Base-by-base conservation (phyloP, 1,140 invertebrate genomes). In the Scaptodrosophila lebanonensis region DNA sequence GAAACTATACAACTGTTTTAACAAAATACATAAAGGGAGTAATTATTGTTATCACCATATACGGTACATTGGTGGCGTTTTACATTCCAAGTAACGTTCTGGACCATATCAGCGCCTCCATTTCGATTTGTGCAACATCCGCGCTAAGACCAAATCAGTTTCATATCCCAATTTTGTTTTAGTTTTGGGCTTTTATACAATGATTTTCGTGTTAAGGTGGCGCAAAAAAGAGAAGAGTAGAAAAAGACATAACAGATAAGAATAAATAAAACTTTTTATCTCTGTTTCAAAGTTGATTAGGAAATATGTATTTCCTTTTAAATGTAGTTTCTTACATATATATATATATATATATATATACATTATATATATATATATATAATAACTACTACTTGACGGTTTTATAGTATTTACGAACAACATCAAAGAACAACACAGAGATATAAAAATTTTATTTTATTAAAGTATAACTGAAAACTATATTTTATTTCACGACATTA, bases 241-340 rank as follows among this genome's bases (percentile, higher is more conserved):
- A 82, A 69, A 69, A 82, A 82, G 75, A 82, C 69, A 82, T 69
- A 82, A 79, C 64, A 82, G 82, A 65, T 66, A 75, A 68, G 56
- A 79, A 72, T 77, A 77, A 82, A 82, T 82, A 75, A 75, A 70
- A 69, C 54, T 70, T 82, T 69, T 82, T 63, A 66, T 82, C 70
- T 82, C 69, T 66, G 69, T 79, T 75, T n/a, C n/a, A n/a, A n/a
- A n/a, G 75, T 63, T 79, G 66, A 43, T 68, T 64, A 67, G 56
- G 42, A 63, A 56, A 54, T 51, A 33, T 13, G 30, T 51, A 22
- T 63, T 52, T 59, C 29, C 17, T 50, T 64, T 51, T 66, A 56
- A 70, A 62, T 66, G 62, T 45, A 59, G 57, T 52, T 63, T 53
- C 43, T 51, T 56, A 53, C 25, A 49, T 44, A 48, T 39, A 56